Evolutionary conservation across 2,113 vertebrate genomes (phyloP).

Genomic region (Sylvicapra grimmia): DNA sequence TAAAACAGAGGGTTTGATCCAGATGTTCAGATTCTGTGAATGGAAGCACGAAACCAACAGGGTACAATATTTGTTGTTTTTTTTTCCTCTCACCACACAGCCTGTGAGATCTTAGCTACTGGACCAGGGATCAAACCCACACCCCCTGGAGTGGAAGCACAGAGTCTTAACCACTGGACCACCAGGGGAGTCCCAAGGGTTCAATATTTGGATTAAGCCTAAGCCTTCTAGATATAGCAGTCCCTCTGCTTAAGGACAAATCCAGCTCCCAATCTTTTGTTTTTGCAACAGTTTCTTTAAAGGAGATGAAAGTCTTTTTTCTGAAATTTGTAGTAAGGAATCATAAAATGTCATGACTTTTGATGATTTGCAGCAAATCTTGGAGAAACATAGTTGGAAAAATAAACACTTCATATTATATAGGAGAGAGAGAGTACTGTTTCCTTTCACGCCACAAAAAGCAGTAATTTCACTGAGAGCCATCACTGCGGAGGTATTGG

Average conservation of each 20-base stretch:
- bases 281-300: not conserved
- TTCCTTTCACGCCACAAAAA: not conserved
- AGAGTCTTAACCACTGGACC: not conserved
- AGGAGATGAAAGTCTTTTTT: not conserved
- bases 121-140: not conserved
- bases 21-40: not conserved
- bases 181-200: not conserved
- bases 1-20: not conserved
- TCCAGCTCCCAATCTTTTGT: not conserved
- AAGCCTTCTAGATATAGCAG: not conserved
- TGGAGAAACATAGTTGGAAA: constrained; percentile 1
- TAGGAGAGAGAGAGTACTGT: not conserved
- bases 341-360: constrained; percentile 3
- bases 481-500: not conserved
- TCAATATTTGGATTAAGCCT: not conserved
- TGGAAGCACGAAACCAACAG: not conserved
- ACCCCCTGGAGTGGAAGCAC: not conserved
- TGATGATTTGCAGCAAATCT: constrained; percentile 17
- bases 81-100: not conserved
- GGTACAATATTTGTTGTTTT: not conserved
- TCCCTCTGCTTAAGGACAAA: not conserved
- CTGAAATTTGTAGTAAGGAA: constrained; percentile 19
- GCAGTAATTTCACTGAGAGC: not conserved
- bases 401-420: not conserved
- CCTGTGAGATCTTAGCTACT: not conserved